Evolutionary conservation across 2,888 invertebrate genomes (phyloP).

Genomic region (Thymelicus acteon): DNA sequence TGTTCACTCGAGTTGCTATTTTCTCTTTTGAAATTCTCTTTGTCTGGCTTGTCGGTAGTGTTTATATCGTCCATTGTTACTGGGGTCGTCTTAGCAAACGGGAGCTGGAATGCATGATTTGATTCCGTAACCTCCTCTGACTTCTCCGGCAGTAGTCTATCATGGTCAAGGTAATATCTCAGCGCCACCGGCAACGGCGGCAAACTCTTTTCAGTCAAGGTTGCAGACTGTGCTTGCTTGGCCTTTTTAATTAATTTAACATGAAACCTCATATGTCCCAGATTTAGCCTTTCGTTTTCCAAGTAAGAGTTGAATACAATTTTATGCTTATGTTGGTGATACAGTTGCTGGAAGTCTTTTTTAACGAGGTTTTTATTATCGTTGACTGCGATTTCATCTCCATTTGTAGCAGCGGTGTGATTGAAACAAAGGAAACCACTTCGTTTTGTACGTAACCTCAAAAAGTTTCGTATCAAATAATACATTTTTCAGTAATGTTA

Average conservation of each 20-base stretch:
- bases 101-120: slow-evolving; percentile 64
- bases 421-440: slow-evolving; percentile 54
- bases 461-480: slow-evolving; percentile 61
- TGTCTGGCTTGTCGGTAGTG: slow-evolving; percentile 13
- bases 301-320: slow-evolving; percentile 74
- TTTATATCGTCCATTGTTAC: slow-evolving; percentile 49
- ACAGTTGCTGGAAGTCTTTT: slow-evolving; percentile 58
- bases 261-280: slow-evolving; percentile 68
- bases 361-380: slow-evolving; percentile 42
- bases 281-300: slow-evolving; percentile 67
- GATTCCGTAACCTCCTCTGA: slow-evolving; percentile 43
- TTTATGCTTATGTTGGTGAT: slow-evolving; percentile 67
- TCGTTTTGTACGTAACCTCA: slow-evolving; percentile 73
- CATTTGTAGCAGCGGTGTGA: slow-evolving; percentile 50
- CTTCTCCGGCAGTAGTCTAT: slow-evolving; percentile 57
- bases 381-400: slow-evolving; percentile 44
- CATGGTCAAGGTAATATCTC: slow-evolving; percentile 75
- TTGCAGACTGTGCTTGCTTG: slow-evolving; percentile 50
- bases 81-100: slow-evolving; percentile 60
- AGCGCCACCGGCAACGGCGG: slow-evolving; percentile 82
- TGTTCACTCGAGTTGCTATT: neutral
- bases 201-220: slow-evolving; percentile 55
- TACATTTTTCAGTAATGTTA: slow-evolving; percentile 50
- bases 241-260: slow-evolving; percentile 62
- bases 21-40: slow-evolving; percentile 20